phyloP scores from a whole-genome alignment of 2,888 invertebrate species.

The Sminthurides aquaticus region DNA sequence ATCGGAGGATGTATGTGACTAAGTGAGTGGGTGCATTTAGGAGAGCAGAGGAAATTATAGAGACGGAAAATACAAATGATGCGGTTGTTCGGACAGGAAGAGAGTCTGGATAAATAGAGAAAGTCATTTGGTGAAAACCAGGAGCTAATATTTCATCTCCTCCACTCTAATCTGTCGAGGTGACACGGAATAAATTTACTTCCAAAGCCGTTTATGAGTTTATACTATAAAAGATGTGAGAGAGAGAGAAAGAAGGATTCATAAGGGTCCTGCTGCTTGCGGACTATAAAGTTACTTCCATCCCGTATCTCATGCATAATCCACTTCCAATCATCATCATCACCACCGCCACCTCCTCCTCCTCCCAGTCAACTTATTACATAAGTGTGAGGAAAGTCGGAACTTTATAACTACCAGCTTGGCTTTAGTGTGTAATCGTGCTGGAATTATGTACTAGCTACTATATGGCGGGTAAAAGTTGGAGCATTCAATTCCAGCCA shows the following conservation, averaged over 20 bases:
- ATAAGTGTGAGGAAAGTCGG: background rate
- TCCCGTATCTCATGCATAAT: no score
- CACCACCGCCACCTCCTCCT: no score
- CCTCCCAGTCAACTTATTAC: no score
- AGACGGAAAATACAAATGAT: constrained; percentile 21
- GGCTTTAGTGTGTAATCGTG: no score
- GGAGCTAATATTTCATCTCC: constrained; percentile 24
- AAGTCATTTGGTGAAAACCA: constrained; percentile 26
- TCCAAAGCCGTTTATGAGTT: constrained; percentile 18
- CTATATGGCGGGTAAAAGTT: no score
- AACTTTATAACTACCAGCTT: background rate
- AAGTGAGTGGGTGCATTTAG: background rate
- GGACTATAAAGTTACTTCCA: no score
- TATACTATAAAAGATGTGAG: background rate
- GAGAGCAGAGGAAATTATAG: constrained; percentile 2
- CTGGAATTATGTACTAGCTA: no score
- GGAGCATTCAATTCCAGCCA: no score
- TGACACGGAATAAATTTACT: constrained; percentile 22
- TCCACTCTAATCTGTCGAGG: constrained; percentile 22
- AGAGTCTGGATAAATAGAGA: constrained; percentile 21
- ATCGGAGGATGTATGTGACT: background rate
- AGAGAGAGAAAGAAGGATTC: no score
- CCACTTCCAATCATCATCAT: no score
- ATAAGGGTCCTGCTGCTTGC: no score
- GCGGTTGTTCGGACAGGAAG: constrained; percentile 23